Evolutionary conservation across 2,888 invertebrate genomes (phyloP).

Genomic region (Cantharis nigra): DNA sequence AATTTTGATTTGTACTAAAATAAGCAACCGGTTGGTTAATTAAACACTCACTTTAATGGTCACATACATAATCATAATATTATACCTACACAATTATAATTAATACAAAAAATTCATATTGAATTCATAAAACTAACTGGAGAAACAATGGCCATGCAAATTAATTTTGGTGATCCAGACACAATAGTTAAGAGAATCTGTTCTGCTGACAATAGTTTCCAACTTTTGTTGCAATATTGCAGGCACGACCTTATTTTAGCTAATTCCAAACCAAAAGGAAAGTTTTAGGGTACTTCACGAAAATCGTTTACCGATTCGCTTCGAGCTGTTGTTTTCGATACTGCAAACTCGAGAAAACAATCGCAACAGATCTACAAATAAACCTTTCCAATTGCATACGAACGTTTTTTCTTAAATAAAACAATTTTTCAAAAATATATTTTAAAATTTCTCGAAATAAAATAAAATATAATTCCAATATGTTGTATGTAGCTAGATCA

Average conservation of each 20-base stretch:
- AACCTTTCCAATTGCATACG: slow-evolving; percentile 16
- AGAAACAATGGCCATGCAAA: slow-evolving; percentile 9
- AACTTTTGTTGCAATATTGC: slow-evolving; percentile 25
- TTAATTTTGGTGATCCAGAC: slow-evolving; percentile 14
- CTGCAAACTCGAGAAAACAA: slow-evolving; percentile 24
- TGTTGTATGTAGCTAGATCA: neutral
- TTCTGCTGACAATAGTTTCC: slow-evolving; percentile 24
- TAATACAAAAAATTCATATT: neutral
- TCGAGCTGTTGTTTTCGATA: slow-evolving; percentile 22
- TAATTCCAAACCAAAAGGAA: slow-evolving; percentile 28
- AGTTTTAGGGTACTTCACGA: slow-evolving; percentile 28
- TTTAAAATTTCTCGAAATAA: no score
- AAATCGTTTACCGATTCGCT: slow-evolving; percentile 30
- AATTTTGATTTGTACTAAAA: no score
- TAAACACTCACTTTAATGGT: no score
- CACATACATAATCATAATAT: no score
- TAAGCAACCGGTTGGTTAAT: no score
- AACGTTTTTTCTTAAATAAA: neutral
- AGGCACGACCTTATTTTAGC: slow-evolving; percentile 25
- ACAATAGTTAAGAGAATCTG: slow-evolving; percentile 25
- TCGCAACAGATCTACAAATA: slow-evolving; percentile 23
- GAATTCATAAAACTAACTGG: slow-evolving; percentile 10
- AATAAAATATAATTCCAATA: no score
- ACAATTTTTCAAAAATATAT: neutral
- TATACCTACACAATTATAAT: no score